A percentile compares a stretch with the other conserved stretches of the same genome.
These are phyloP conservation scores for Drosophila helvetica DNA, from an alignment of 2,888 invertebrate species.

Conservation along the genomic window DNA sequence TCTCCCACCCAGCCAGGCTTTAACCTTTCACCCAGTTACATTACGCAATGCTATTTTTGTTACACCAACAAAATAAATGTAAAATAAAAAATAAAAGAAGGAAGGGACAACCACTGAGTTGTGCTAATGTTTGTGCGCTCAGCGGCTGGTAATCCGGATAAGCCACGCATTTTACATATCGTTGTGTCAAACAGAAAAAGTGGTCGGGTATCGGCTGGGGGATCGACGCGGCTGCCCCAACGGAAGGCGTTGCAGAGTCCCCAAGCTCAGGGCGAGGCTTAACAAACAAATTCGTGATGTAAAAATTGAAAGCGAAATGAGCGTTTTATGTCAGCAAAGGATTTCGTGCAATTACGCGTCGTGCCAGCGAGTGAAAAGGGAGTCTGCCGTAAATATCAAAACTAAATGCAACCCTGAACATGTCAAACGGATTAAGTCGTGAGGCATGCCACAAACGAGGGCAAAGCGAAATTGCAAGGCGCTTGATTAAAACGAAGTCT, in stretches of 20 bases:
- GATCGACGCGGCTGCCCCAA: not conserved
- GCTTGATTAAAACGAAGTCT: constrained; percentile 30
- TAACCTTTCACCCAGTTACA: not conserved
- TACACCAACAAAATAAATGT: not conserved
- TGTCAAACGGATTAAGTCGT: constrained; percentile 44
- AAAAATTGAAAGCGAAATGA: constrained; percentile 41
- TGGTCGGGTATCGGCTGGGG: constrained; percentile 2
- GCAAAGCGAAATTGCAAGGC: constrained; percentile 17
- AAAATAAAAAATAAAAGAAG: not conserved
- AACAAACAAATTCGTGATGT: constrained; percentile 51
- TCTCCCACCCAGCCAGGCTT: not conserved
- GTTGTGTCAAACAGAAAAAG: constrained; percentile 30
- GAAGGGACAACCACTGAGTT: not conserved
- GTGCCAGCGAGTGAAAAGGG: constrained; percentile 32
- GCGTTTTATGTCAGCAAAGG: constrained; percentile 48
- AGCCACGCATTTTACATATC: constrained; percentile 56
- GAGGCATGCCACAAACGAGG: constrained; percentile 13
- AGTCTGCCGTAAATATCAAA: constrained; percentile 38
- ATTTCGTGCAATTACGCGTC: constrained; percentile 49
- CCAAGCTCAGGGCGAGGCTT: constrained; percentile 34
- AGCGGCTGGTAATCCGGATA: constrained; percentile 51
- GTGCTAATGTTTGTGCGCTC: constrained; percentile 48
- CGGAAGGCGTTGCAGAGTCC: not conserved
- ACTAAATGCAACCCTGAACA: constrained; percentile 44
- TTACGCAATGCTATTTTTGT: not conserved